Conservation (phyloP, 2,888 invertebrate species). For the Andrena fulva region DNA sequence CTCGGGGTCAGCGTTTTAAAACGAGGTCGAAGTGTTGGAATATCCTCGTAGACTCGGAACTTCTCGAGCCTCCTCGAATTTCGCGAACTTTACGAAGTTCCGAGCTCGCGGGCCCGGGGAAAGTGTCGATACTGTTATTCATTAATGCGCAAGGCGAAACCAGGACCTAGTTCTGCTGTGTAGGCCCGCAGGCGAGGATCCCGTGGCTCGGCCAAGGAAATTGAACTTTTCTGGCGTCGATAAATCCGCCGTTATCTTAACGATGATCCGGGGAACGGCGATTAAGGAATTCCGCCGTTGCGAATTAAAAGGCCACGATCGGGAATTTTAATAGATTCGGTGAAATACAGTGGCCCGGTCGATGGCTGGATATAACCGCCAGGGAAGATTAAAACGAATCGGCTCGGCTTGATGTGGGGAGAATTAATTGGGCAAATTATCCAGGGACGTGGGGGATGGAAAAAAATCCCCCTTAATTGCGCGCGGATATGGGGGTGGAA, state of each 20-base stretch:
- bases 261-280: slow-evolving; percentile 37
- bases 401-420: neutral
- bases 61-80: neutral
- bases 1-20: neutral
- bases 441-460: neutral
- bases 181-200: neutral
- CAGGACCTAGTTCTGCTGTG: neutral
- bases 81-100: neutral
- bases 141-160: neutral
- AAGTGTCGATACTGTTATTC: slow-evolving; percentile 9
- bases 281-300: slow-evolving; percentile 23
- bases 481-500: slow-evolving; percentile 33
- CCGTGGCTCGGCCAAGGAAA: slow-evolving; percentile 16
- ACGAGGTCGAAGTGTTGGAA: neutral
- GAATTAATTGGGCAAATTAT: slow-evolving; percentile 50
- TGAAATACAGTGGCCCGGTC: neutral
- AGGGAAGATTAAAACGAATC: slow-evolving; percentile 26
- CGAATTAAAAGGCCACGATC: slow-evolving; percentile 36
- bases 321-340: slow-evolving; percentile 41
- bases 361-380: slow-evolving; percentile 42
- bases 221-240: slow-evolving; percentile 38
- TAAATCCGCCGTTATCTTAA: slow-evolving; percentile 55
- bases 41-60: neutral
- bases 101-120: neutral
- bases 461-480: slow-evolving; percentile 33